Percentiles rank a stretch among this genome's conserved stretches.
phyloP scores from a whole-genome alignment of 2,888 invertebrate genomes.

The Gastrophysa polygoni region DNA sequence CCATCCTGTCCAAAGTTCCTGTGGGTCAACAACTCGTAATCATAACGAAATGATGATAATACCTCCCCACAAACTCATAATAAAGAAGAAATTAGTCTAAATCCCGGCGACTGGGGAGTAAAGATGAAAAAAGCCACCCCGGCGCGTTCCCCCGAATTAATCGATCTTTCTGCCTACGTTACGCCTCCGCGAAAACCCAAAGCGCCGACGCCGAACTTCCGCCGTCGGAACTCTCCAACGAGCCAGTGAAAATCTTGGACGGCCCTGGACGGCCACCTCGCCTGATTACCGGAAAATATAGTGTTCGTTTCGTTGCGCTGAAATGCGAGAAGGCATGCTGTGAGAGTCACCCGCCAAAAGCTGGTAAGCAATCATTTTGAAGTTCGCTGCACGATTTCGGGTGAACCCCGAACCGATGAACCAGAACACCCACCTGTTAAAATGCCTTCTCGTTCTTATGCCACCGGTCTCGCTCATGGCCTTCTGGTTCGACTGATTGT shows the following conservation, averaged over 20 bases:
- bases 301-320: neutral
- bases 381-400: too few relatives aligned
- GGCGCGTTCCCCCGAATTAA: conserved; percentile 27
- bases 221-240: neutral
- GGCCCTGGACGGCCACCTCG: conserved; percentile 4
- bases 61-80: too few relatives aligned
- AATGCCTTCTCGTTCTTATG: neutral
- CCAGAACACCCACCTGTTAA: conserved; percentile 19
- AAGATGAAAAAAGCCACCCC: neutral
- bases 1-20: too few relatives aligned
- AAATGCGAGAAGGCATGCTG: conserved; percentile 40
- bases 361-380: conserved; percentile 22
- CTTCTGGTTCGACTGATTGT: neutral
- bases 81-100: too few relatives aligned
- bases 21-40: too few relatives aligned
- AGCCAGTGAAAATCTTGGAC: conserved; percentile 11
- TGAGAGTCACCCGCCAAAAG: conserved; percentile 38
- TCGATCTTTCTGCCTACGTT: conserved; percentile 53
- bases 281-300: neutral
- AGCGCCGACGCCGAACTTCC: conserved; percentile 10
- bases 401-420: too few relatives aligned
- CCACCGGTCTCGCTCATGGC: neutral
- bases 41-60: too few relatives aligned
- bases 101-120: neutral
- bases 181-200: conserved; percentile 48